Evolutionary conservation across 2,888 invertebrate species (phyloP), one percentile per base, ranked within the genome.

Genomic region (Ectemnius continuus): DNA sequence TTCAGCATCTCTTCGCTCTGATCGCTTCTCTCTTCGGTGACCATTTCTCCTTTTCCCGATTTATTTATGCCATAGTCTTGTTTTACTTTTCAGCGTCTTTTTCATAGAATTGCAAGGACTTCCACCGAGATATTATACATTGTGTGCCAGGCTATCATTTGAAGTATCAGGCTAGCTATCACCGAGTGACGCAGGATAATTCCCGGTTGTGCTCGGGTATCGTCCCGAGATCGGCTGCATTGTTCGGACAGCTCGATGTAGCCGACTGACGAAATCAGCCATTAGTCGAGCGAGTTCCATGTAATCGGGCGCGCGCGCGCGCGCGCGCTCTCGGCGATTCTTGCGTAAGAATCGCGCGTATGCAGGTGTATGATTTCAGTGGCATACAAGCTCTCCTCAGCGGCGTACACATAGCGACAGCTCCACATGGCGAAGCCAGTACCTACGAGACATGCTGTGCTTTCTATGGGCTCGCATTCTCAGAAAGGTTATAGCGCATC

Each of bases 301-400:
- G 36, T 36, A 36, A 36, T 36, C 36, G 36, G 11, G 36, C 36
- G 36, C 36, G 5, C 36, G 20, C 20, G 5, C 36, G 20, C 20
- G 20, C 20, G 36, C 36, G 36, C 36, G 11, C 36, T 36, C 36
- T 36, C 36, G 36, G 36, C 20, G 73, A 70, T 62, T 14, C 36
- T 75, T 75, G 78, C 66, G 69, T 72, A 72, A 77, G 18, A 36
- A 14, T 36, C 64, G 28, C 70, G 71, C 67, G 70, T 69, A 68
- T 69, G 64, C 70, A 73, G 52, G 61, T 45, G 74, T 67, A 78
- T 77, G 69, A 78, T 75, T 78, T 80, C 80, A 80, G 70, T 77
- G 73, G 67, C 70, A 74, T 73, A 75, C 67, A 78, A 45, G 45
- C 61, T 36, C 36, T 36, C 23, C 23, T 23, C 67, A 67, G 47